Conservation (phyloP, 2,797 vertebrate genomes). For the Diplodus puntazzo region DNA sequence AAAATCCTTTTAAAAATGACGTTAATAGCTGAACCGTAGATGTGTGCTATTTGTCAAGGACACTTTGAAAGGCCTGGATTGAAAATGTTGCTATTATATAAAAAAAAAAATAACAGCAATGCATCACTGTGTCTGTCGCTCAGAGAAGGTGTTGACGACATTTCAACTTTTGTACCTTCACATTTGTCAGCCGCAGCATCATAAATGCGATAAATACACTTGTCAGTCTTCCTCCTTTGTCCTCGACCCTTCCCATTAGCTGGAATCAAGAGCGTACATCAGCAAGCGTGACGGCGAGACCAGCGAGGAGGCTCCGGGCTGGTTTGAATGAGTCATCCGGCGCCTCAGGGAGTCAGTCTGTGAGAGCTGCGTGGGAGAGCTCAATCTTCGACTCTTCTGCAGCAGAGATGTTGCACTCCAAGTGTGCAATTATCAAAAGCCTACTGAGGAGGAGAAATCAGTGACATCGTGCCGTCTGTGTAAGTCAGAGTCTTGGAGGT, state of each 20-base stretch:
- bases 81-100: neutral
- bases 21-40: neutral
- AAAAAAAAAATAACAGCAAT: neutral
- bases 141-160: neutral
- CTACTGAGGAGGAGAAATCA: neutral
- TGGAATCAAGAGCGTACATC: neutral
- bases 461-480: neutral
- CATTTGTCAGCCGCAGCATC: neutral
- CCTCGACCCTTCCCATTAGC: neutral
- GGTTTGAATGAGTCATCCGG: conserved; percentile 52
- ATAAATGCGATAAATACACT: neutral
- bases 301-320: conserved; percentile 2
- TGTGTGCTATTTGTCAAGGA: neutral
- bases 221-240: neutral
- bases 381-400: conserved; percentile 1
- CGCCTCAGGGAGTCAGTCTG: conserved; percentile 47
- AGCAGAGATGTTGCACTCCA: conserved; percentile 21
- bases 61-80: neutral
- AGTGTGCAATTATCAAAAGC: conserved; percentile 33
- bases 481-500: neutral
- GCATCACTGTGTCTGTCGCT: neutral
- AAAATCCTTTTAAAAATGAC: neutral
- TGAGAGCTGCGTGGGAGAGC: conserved; percentile 64
- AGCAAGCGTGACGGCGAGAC: neutral
- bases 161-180: neutral